Evolutionary conservation across 1,140 invertebrate genomes (phyloP), one percentile per base, ranked within the genome.

Genomic region (Cherax destructor): DNA sequence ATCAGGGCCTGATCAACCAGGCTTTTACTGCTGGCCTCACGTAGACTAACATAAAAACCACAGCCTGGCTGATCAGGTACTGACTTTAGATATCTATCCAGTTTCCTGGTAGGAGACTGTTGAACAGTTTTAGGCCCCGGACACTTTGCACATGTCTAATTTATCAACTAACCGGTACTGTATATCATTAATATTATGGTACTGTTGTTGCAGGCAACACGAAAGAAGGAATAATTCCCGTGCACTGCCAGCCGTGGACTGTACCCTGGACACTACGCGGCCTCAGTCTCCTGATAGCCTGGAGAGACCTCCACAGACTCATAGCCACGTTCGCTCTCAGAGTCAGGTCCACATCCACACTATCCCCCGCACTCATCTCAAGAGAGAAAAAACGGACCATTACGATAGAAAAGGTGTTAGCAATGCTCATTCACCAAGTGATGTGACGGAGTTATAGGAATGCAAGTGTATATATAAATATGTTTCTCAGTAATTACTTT

Each of bases 201-300:
- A 41, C 11, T 65, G 21, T 74, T 56, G 30, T 16, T 9, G 30
- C 83, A 91, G 89, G 52, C 83, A 85, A 16, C 16, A 18, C 11
- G 18, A 18, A 16, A 50, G 50, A 30, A 16, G n/a, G 6, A 69
- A 41, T n/a, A 74, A 30, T 47, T n/a, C 52, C 47, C 74, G 81
- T 7, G 61, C 30, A n/a, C 47, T 91, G n/a, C 72, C 89, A 65
- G 85, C 89, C 24, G 76, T 91, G 9, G 89, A 91, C 47, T 91
- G 89, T 56, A 78, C 83, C 4, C 59, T 86, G 1, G 59, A 52
- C 83, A 69, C 89, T 5, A 85, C 83, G 16, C 41, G 89, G 50
- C 72, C 89, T 16, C 89, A 91, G 56, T 91, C 89, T 13, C 89
- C 89, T 9, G 89, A 91, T 59, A 91, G 89, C 76, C 74, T 91